phyloP scores from a whole-genome alignment of 2,113 vertebrate species.

The Pollachius pollachius region DNA sequence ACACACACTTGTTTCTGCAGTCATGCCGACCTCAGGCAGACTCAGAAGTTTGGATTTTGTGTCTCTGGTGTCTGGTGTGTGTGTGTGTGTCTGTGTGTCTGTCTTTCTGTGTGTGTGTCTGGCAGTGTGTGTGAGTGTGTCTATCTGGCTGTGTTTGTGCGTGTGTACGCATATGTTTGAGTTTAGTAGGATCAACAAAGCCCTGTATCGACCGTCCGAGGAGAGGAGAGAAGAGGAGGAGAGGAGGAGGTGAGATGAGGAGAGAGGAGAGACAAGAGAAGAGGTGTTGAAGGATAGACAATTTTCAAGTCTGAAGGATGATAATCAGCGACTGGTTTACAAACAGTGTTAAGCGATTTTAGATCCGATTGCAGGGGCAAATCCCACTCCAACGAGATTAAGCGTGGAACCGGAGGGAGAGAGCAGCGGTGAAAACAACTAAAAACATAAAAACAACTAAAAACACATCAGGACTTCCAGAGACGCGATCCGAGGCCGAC shows the following conservation, averaged over 20 bases:
- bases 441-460: no score
- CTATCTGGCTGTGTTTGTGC: not conserved
- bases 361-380: no score
- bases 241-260: not conserved
- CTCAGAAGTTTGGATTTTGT: no score
- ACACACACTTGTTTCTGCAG: not conserved
- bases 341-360: no score
- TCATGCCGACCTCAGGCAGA: no score
- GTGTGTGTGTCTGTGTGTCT: not conserved
- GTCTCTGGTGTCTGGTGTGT: conserved; percentile 4
- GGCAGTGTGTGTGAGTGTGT: not conserved
- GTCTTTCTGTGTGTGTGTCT: conserved; percentile 3
- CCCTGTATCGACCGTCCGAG: conserved; percentile 12
- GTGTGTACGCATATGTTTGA: no score
- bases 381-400: no score
- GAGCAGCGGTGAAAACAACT: no score
- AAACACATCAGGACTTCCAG: no score
- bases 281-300: conserved; percentile 25
- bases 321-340: conserved; percentile 31
- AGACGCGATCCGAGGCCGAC: no score
- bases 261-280: not conserved
- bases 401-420: no score
- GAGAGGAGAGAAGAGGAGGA: conserved; percentile 12
- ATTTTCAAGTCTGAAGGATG: conserved; percentile 43
- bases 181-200: conserved; percentile 9